Base-by-base conservation (phyloP, 2,888 invertebrate genomes). In the Sminthurides aquaticus region DNA sequence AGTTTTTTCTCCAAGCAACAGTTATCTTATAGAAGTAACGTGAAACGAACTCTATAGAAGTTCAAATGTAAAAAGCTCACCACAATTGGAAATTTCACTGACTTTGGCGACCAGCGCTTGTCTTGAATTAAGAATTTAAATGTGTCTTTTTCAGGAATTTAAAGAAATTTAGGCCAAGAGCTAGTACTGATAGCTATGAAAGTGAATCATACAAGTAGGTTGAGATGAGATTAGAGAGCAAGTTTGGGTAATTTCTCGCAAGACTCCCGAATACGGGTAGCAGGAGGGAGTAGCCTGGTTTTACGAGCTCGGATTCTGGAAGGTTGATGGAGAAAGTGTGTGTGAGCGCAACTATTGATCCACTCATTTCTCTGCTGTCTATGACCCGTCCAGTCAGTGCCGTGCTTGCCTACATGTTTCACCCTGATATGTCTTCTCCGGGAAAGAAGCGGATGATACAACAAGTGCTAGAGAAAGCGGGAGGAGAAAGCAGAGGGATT, bases 331-430 rank as follows among this genome's bases (percentile, higher is more conserved):
- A 34, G 43, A 34, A 34, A 34, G 43, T 34, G 25, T 55, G 55
- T 55, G 55, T 55, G 55, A 55, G 55, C 55, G 55, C 55, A 55
- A 25, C 55, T 55, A 55, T 55, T 55, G 55, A 55, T 55, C 55
- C 55, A 15, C 43, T 34, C 15, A 11, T 34, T 34, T 5, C 15
- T 34, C 43, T 5, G 43, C 43, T 34, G n/a, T n/a, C n/a, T n/a
- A n/a, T n/a, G n/a, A n/a, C n/a, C n/a, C n/a, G n/a, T n/a, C n/a
- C n/a, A n/a, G n/a, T 15, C 43, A 15, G 8, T 34, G 5, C 43
- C 43, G 5, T 34, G 5, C 43, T 34, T 34, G 5, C 43, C 8
- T 34, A 34, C 43, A 34, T 34, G 15, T 11, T 15, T 11, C 8
- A 34, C 5, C 15, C n/a, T n/a, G n/a, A 15, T 15, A 34, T 34